Conservation (phyloP, 1,140 invertebrate genomes). For the Gonatopus flavifemur region DNA sequence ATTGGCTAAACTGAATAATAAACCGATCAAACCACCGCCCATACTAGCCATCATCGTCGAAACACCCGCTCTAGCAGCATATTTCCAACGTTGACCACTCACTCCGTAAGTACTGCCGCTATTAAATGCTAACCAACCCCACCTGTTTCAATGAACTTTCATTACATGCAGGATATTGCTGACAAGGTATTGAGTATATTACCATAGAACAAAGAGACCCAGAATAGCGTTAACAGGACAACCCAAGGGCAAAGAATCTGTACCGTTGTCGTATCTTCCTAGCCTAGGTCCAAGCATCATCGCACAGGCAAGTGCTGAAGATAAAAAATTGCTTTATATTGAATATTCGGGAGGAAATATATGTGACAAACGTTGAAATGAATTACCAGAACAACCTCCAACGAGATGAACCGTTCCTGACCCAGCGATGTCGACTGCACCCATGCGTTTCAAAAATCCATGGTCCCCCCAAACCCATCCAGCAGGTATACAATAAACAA, state of each 20-base stretch:
- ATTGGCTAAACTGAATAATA: slow-evolving; percentile 68
- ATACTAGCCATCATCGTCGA: slow-evolving; percentile 88
- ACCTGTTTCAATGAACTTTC: slow-evolving; percentile 50
- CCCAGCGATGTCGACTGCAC: slow-evolving; percentile 86
- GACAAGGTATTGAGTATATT: slow-evolving; percentile 12
- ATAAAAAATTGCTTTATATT: slow-evolving; percentile 9
- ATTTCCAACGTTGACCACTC: slow-evolving; percentile 77
- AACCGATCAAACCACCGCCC: slow-evolving; percentile 79
- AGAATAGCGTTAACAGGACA: slow-evolving; percentile 89
- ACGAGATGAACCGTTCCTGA: slow-evolving; percentile 92
- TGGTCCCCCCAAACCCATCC: slow-evolving; percentile 90
- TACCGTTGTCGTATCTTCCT: slow-evolving; percentile 81
- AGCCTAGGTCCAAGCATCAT: slow-evolving; percentile 86
- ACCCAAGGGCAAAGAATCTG: slow-evolving; percentile 75
- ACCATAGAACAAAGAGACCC: slow-evolving; percentile 90
- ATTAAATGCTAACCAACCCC: slow-evolving; percentile 94
- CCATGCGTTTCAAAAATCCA: slow-evolving; percentile 79
- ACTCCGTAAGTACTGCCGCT: slow-evolving; percentile 85
- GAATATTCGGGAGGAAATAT: no score
- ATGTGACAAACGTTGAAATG: no score
- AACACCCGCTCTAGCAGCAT: slow-evolving; percentile 84
- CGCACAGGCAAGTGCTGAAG: slow-evolving; percentile 79
- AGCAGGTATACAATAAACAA: slow-evolving; percentile 91
- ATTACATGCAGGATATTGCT: no score
- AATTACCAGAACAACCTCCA: slow-evolving; percentile 63